Evolutionary conservation across 1,140 invertebrate genomes (phyloP).

Genomic region (Portunus trituberculatus): DNA sequence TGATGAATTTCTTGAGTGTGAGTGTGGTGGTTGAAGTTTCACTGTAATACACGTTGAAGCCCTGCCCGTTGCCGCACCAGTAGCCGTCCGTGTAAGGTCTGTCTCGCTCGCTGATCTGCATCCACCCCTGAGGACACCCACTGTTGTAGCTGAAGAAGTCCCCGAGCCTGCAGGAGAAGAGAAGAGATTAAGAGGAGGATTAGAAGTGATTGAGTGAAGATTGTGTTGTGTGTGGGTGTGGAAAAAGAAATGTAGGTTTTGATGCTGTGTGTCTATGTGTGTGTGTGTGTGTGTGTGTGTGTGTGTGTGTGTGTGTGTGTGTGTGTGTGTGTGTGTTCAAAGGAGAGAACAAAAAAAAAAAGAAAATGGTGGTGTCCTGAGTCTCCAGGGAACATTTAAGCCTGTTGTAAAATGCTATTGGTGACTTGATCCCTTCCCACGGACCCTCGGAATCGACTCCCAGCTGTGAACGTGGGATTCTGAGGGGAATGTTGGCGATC

Average conservation of each 20-base stretch:
- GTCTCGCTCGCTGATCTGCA: constrained; percentile 88
- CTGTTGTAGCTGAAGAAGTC: constrained; percentile 78
- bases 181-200: not conserved
- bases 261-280: constrained; percentile 25
- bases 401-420: not conserved
- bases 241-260: not conserved
- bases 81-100: constrained; percentile 87
- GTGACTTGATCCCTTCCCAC: not conserved
- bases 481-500: not conserved
- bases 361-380: not conserved
- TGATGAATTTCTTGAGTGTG: constrained; percentile 87
- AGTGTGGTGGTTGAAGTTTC: constrained; percentile 89
- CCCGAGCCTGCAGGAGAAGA: constrained; percentile 61
- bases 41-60: constrained; percentile 92
- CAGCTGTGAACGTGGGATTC: not conserved
- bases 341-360: not conserved
- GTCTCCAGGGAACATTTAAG: not conserved
- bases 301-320: constrained; percentile 29
- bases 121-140: constrained; percentile 80
- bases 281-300: not conserved
- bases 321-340: not conserved
- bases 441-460: not conserved
- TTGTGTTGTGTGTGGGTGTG: not conserved
- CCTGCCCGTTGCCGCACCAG: constrained; percentile 92
- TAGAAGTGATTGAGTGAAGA: not conserved